Percentiles rank a stretch among this genome's conserved stretches.
phyloP scores from a whole-genome alignment of 2,888 invertebrate genomes.

The Megaustenia siamemsis region DNA sequence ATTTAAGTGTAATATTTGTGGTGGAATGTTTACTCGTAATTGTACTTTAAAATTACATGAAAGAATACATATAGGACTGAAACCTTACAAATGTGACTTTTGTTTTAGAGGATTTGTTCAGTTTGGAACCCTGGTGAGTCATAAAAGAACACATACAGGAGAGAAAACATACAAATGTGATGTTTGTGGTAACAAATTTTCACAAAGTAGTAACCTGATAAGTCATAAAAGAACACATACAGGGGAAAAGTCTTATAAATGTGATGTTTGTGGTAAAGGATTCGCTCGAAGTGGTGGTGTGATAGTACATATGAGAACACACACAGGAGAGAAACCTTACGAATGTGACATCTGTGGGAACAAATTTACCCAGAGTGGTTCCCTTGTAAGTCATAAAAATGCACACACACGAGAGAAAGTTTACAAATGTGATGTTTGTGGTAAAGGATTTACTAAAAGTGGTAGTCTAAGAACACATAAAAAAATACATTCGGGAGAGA shows the following conservation, averaged over 20 bases:
- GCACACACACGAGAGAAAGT: neutral
- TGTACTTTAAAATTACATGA: no score
- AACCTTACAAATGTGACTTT: neutral
- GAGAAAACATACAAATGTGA: neutral
- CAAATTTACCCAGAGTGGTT: neutral
- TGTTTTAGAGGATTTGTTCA: neutral
- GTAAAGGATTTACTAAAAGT: neutral
- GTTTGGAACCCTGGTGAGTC: neutral
- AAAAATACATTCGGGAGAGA: neutral
- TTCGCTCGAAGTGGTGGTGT: neutral
- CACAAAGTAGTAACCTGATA: neutral
- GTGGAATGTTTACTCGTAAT: no score
- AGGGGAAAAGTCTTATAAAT: neutral
- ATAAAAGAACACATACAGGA: neutral
- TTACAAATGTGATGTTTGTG: constrained; percentile 1
- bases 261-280: neutral
- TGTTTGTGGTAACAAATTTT: neutral
- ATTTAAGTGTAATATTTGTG: no score
- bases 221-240: neutral
- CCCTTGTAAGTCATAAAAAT: neutral
- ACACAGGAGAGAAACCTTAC: neutral
- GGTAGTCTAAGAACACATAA: neutral
- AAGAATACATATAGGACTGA: neutral
- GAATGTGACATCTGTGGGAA: neutral
- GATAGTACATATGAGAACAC: neutral